Evolutionary conservation across 92 coral and sea anemone species (phyloP).

Genomic region (Porites cylindrica): DNA sequence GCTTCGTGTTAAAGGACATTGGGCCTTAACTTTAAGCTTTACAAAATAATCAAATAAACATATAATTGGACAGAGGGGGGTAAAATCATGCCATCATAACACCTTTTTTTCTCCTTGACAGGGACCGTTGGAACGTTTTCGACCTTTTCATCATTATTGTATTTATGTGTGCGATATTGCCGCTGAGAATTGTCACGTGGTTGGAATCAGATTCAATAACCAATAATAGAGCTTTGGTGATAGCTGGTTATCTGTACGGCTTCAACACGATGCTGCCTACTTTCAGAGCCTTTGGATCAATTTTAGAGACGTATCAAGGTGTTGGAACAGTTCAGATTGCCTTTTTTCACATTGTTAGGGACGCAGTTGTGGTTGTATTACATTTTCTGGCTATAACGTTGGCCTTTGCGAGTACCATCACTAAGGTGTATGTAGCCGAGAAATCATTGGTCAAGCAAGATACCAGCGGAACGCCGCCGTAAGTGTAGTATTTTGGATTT

Average conservation of each 20-base stretch:
- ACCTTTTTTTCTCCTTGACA: neutral
- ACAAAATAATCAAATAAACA: no score
- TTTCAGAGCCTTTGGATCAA: slow-evolving; percentile 54
- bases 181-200: slow-evolving; percentile 13
- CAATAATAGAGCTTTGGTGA: slow-evolving; percentile 7
- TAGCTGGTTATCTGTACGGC: slow-evolving; percentile 37
- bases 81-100: no score
- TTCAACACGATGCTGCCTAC: slow-evolving; percentile 52
- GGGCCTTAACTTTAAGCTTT: no score
- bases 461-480: neutral
- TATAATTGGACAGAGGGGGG: no score
- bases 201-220: neutral
- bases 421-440: slow-evolving; percentile 44
- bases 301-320: slow-evolving; percentile 27
- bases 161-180: slow-evolving; percentile 5
- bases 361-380: slow-evolving; percentile 20
- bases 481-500: neutral
- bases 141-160: slow-evolving; percentile 25
- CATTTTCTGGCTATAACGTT: slow-evolving; percentile 37
- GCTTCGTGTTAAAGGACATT: no score
- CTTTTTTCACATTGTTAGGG: slow-evolving; percentile 22
- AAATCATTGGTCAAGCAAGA: neutral
- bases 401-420: slow-evolving; percentile 48
- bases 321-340: slow-evolving; percentile 53
- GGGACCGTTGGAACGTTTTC: slow-evolving; percentile 53